phyloP scores from a whole-genome alignment of 2,113 vertebrate genomes.

The Pedetes capensis region DNA sequence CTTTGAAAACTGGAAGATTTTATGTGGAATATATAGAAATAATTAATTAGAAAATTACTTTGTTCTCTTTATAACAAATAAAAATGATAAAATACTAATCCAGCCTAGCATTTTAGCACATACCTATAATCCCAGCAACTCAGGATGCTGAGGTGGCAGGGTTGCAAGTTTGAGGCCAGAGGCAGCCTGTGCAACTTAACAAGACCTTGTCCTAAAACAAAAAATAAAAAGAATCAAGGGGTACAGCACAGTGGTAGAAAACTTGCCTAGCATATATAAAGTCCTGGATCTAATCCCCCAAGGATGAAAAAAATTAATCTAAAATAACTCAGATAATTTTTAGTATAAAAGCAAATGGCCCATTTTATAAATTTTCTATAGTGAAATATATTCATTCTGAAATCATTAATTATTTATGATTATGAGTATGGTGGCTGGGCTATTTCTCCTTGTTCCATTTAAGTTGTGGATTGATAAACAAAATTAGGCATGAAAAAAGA shows the following conservation, averaged over 20 bases:
- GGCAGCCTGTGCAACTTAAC: no score
- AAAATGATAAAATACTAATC: slow-evolving; percentile 28
- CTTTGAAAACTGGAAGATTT: neutral
- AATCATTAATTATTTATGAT: slow-evolving; percentile 29
- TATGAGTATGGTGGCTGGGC: neutral
- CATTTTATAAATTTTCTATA: slow-evolving; percentile 28
- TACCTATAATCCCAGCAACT: no score
- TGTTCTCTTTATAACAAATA: slow-evolving; percentile 17
- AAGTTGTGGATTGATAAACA: slow-evolving; percentile 6
- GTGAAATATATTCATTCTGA: slow-evolving; percentile 25
- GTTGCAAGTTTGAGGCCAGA: no score
- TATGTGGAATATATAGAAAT: neutral
- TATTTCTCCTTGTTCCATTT: neutral
- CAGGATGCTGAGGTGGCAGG: no score
- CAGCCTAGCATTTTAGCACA: no score
- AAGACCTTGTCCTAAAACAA: no score
- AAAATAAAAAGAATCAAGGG: no score
- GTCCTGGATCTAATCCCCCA: no score
- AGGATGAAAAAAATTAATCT: slow-evolving; percentile 28
- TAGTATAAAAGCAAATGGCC: neutral
- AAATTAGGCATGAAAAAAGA: slow-evolving; percentile 38
- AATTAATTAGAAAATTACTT: slow-evolving; percentile 15
- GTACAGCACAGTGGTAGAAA: no score
- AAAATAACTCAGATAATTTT: slow-evolving; percentile 4
- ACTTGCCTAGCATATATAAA: no score